phyloP scores from a whole-genome alignment of 2,113 vertebrate species.

The Asarcornis scutulata region DNA sequence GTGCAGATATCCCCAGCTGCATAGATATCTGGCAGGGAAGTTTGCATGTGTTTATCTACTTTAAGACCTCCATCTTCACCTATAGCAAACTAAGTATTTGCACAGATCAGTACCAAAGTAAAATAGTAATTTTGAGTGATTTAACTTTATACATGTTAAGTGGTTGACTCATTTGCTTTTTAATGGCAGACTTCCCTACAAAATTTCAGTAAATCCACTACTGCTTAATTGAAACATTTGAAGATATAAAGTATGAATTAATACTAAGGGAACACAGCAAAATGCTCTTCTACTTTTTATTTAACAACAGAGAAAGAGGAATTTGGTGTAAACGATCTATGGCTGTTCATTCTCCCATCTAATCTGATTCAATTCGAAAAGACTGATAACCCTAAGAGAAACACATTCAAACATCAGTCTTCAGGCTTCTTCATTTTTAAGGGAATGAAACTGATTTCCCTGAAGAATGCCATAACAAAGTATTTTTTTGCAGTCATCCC shows the following conservation, averaged over 20 bases:
- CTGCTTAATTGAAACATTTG: background rate
- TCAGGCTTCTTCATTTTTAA: background rate
- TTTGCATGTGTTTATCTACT: constrained; percentile 90
- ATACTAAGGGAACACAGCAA: background rate
- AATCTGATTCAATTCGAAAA: background rate
- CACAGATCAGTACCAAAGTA: background rate
- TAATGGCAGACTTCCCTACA: background rate
- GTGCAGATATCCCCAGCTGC: constrained; percentile 95
- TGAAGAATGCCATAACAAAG: background rate
- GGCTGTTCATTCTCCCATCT: background rate
- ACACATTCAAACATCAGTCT: background rate
- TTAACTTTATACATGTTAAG: background rate
- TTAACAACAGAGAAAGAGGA: background rate
- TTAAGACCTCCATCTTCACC: constrained; percentile 86
- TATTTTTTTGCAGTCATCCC: background rate
- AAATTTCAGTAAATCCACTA: background rate
- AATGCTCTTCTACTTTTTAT: background rate
- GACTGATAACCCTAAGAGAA: background rate
- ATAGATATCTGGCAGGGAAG: constrained; percentile 84
- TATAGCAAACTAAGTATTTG: constrained; percentile 81
- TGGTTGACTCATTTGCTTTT: background rate
- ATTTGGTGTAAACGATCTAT: background rate
- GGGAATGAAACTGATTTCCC: background rate
- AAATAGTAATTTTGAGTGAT: background rate
- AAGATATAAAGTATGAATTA: background rate